Evolutionary conservation across 1,140 invertebrate species (phyloP).

Genomic region (Myzus persicae): DNA sequence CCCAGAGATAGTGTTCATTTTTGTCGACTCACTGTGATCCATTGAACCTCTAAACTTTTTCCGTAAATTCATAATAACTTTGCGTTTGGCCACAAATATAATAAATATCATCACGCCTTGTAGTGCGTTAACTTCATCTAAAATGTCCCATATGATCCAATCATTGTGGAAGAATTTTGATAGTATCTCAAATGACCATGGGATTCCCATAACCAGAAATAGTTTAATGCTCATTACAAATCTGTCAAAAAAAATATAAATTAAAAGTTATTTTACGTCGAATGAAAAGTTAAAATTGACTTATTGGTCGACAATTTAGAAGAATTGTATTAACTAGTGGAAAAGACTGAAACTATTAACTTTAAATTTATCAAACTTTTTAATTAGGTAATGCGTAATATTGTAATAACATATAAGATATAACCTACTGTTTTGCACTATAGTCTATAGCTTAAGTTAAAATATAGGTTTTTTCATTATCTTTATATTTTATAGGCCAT

Average conservation of each 20-base stretch:
- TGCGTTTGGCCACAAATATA: slow-evolving; percentile 74
- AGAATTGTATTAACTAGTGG: neutral
- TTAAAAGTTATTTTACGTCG: neutral
- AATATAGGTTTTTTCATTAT: too few species aligned
- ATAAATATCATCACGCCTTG: slow-evolving; percentile 74
- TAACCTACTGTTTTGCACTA: too few species aligned
- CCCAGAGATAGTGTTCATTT: slow-evolving; percentile 29
- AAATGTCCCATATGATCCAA: slow-evolving; percentile 63
- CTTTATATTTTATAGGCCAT: too few species aligned
- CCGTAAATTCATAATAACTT: slow-evolving; percentile 51
- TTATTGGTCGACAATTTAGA: too few species aligned
- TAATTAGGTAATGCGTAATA: too few species aligned
- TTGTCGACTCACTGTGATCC: slow-evolving; percentile 48
- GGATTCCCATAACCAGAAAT: slow-evolving; percentile 79
- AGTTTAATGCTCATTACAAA: slow-evolving; percentile 76
- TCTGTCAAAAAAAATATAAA: slow-evolving; percentile 65
- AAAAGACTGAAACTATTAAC: neutral
- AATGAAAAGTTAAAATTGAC: neutral
- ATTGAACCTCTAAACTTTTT: slow-evolving; percentile 10
- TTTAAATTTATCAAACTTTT: neutral
- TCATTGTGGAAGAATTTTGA: slow-evolving; percentile 67
- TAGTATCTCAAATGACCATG: slow-evolving; percentile 74
- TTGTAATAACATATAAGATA: too few species aligned
- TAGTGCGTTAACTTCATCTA: slow-evolving; percentile 70
- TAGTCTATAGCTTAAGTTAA: too few species aligned